These are phyloP conservation scores for Sarcophaga carnaria DNA, from an alignment of 2,888 invertebrate species.

Conservation along the genomic window DNA sequence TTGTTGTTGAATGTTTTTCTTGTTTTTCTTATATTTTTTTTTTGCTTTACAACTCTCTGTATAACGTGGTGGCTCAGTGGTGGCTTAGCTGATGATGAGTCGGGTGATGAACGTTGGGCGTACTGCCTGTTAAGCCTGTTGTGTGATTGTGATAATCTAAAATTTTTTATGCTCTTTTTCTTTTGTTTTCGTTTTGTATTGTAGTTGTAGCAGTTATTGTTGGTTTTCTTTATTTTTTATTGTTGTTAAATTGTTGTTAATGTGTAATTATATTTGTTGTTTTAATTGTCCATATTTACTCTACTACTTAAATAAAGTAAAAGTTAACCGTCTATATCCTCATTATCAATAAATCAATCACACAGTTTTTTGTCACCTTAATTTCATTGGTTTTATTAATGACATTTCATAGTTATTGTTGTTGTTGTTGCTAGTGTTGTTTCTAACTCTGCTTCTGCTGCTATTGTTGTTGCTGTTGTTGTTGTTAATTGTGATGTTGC, in stretches of 20 bases:
- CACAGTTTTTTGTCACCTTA: slow-evolving; percentile 51
- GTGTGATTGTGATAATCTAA: neutral
- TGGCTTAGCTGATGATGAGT: neutral
- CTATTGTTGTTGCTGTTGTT: neutral
- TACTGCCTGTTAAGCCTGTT: neutral
- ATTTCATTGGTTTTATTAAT: slow-evolving; percentile 38
- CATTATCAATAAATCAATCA: slow-evolving; percentile 42
- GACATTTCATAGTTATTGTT: slow-evolving; percentile 37
- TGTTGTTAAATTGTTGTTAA: neutral
- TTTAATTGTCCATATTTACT: slow-evolving; percentile 1
- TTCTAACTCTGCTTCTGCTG: neutral
- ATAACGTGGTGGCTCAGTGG: neutral
- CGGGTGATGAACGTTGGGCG: neutral
- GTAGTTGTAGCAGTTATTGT: too few species aligned
- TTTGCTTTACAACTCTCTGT: too few species aligned
- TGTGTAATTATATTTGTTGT: slow-evolving; percentile 10
- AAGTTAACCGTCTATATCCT: slow-evolving; percentile 60
- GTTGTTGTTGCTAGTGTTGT: neutral
- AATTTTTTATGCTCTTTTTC: neutral
- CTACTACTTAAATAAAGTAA: neutral
- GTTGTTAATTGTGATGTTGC: neutral
- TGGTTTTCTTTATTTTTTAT: too few species aligned
- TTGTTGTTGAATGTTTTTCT: neutral
- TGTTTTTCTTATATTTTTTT: too few species aligned
- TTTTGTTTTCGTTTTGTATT: neutral